Base-by-base conservation (phyloP, 1,140 invertebrate species). In the Sinella curviseta region DNA sequence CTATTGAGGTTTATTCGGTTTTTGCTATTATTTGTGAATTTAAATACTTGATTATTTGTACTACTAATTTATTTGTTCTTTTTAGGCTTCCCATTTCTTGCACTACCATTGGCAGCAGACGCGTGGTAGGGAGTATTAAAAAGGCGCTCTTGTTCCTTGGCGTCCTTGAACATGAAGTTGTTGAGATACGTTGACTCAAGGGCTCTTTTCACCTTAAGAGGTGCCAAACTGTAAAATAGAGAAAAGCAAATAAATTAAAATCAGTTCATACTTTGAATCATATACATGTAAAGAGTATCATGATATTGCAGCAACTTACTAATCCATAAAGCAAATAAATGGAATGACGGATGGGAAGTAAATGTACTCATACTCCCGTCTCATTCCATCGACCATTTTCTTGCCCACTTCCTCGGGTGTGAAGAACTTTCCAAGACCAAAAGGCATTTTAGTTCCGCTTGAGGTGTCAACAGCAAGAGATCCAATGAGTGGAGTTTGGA, bases 81-180 rank as follows among this genome's bases (percentile, higher is more conserved):
- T n/a, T n/a, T n/a, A n/a, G n/a, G n/a, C n/a, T n/a, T n/a, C n/a
- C n/a, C n/a, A n/a, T 48, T 48, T 20, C 20, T 48, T 48, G 39
- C 8, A 8, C 20, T 48, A 20, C 39, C 39, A 48, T 48, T 48
- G 39, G 39, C 8, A 48, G 39, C 20, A 48, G 39, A 20, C 39
- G 39, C 39, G 8, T 8, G 39, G 20, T 48, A 48, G 8, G 39
- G 39, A 8, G 39, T 12, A 8, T 48, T 48, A 8, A 48, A 31
- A 70, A 70, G 12, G 4, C 8, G 26, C 31, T 70, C 24, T 8
- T 33, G 26, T 24, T 70, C 65, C 30, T 3, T 30, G 12, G 30
- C 30, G 24, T 70, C 65, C 24, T 70, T 70, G 31, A 31, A 70
- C 30, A 70, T 16, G n/a, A 70, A 70, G 65, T n/a, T 70, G 8